Percentiles rank a stretch among this genome's conserved stretches.
These are phyloP conservation scores for Cephus pygmeus DNA, from an alignment of 2,888 invertebrate species.

Conservation along the genomic window DNA sequence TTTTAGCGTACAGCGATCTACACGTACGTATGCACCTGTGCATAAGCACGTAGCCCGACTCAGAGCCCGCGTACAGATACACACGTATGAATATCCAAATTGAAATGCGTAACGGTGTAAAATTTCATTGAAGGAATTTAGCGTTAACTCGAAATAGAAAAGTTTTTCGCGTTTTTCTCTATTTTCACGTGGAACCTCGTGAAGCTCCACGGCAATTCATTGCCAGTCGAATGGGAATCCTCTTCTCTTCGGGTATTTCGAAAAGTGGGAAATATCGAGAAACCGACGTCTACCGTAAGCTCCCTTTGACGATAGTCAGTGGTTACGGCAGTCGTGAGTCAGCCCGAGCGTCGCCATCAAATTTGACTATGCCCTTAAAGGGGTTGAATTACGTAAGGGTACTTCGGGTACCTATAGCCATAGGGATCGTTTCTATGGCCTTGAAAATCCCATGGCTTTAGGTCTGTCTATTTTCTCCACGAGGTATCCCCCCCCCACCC, in stretches of 20 bases:
- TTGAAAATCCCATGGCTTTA: background rate
- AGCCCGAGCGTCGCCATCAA: background rate
- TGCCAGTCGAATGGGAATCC: background rate
- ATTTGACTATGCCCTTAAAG: background rate
- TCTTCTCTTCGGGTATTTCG: background rate
- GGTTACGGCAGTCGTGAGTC: background rate
- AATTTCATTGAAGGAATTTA: background rate
- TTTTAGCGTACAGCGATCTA: background rate
- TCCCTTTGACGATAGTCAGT: background rate
- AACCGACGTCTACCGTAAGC: background rate
- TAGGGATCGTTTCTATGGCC: background rate
- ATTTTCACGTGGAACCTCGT: background rate
- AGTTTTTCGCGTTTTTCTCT: background rate
- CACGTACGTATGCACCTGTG: background rate
- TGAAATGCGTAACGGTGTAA: background rate
- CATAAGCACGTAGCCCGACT: background rate
- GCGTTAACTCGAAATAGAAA: background rate
- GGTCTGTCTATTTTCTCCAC: background rate
- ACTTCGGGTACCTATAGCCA: background rate
- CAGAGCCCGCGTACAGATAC: too few species aligned
- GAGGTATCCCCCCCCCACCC: background rate
- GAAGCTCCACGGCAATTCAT: background rate
- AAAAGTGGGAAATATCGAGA: background rate
- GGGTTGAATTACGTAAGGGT: background rate
- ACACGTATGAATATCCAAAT: background rate